phyloP scores from a whole-genome alignment of 2,113 vertebrate species.

The Caranx melampygus region DNA sequence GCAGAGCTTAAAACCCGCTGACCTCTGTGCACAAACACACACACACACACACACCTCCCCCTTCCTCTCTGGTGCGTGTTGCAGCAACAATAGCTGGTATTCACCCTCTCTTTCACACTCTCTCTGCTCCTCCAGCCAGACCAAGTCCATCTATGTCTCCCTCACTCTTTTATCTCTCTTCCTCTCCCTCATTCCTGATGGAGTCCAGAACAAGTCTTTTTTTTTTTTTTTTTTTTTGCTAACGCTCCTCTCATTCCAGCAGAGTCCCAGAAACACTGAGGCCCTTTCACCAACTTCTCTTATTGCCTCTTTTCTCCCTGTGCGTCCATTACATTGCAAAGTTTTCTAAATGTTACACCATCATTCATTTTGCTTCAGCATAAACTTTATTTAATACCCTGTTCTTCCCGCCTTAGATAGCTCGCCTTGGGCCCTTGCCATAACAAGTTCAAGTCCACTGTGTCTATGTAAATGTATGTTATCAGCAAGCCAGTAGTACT shows the following conservation, averaged over 20 bases:
- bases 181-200: conserved; percentile 40
- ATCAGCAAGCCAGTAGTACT: not conserved
- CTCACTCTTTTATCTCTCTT: conserved; percentile 56
- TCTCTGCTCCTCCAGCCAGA: conserved; percentile 47
- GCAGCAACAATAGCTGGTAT: conserved; percentile 82
- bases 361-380: not conserved
- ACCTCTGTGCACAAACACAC: conserved; percentile 48
- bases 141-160: conserved; percentile 62
- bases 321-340: conserved; percentile 1
- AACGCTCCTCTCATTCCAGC: conserved; percentile 42
- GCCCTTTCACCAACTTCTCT: conserved; percentile 20
- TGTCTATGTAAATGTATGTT: not conserved
- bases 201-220: conserved; percentile 39
- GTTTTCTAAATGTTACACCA: conserved; percentile 19
- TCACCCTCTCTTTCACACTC: conserved; percentile 57
- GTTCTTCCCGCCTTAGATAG: not conserved
- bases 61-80: conserved; percentile 58
- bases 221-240: conserved; percentile 1
- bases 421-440: too few species aligned
- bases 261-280: conserved; percentile 26
- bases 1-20: conserved; percentile 68
- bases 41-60: conserved; percentile 48
- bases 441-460: not conserved
- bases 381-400: not conserved
- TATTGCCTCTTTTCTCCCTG: not conserved